Conservation (phyloP, 2,888 invertebrate species). For the Eristalinus aeneus region DNA sequence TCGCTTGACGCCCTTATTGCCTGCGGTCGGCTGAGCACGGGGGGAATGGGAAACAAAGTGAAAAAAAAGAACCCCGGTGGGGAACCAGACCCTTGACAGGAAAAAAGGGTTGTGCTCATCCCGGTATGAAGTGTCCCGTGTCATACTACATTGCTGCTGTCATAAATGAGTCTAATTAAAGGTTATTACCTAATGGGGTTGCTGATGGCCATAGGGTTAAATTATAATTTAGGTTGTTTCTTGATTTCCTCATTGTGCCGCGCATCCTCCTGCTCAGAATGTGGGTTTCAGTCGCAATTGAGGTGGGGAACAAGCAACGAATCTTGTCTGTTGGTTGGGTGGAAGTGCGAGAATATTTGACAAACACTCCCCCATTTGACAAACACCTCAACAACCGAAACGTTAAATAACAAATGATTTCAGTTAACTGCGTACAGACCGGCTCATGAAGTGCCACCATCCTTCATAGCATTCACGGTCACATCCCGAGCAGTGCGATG, state of each 20-base stretch:
- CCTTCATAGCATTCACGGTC: background rate
- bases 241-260: slow-evolving; percentile 48
- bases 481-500: background rate
- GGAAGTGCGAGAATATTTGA: background rate
- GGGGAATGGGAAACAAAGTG: background rate
- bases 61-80: background rate
- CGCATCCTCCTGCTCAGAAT: slow-evolving; percentile 7
- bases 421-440: background rate
- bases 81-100: background rate
- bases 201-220: slow-evolving; percentile 58
- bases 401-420: background rate
- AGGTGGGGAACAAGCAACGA: background rate
- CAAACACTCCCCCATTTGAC: background rate
- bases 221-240: slow-evolving; percentile 57
- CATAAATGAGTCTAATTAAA: slow-evolving; percentile 66
- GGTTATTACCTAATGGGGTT: slow-evolving; percentile 68
- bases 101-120: slow-evolving; percentile 56
- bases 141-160: slow-evolving; percentile 45
- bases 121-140: slow-evolving; percentile 35
- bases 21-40: slow-evolving; percentile 21
- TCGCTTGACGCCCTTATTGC: slow-evolving; percentile 2
- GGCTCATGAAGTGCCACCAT: background rate
- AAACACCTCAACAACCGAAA: background rate
- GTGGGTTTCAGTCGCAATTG: background rate
- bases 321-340: background rate